phyloP scores from a whole-genome alignment of 1,140 invertebrate genomes.

The Macrostomum lignano region DNA sequence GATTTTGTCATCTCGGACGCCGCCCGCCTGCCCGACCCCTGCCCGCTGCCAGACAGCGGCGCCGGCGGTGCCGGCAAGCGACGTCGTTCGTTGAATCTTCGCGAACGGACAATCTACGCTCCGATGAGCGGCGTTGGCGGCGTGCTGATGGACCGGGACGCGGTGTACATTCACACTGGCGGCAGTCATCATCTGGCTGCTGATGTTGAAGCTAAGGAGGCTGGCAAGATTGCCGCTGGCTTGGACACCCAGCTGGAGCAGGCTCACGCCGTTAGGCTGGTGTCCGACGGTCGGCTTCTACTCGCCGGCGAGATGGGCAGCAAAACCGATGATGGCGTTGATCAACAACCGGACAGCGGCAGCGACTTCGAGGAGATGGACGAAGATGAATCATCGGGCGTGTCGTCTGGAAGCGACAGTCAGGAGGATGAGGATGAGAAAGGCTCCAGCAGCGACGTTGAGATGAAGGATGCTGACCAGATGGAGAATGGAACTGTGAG shows the following conservation, averaged over 20 bases:
- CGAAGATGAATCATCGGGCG: constrained; percentile 7
- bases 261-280: no score
- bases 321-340: constrained; percentile 14
- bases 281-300: no score
- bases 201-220: no score
- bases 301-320: constrained; percentile 4
- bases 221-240: no score
- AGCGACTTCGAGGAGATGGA: background rate
- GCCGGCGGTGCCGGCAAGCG: constrained; percentile 33
- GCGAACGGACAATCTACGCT: constrained; percentile 69
- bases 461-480: constrained; percentile 10
- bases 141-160: constrained; percentile 58
- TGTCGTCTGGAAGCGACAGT: constrained; percentile 7
- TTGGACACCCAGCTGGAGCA: no score
- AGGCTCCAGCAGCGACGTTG: no score
- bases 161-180: constrained; percentile 1
- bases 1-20: constrained; percentile 56
- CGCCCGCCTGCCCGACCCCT: constrained; percentile 60
- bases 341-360: constrained; percentile 11
- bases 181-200: constrained; percentile 3
- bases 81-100: constrained; percentile 16
- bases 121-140: constrained; percentile 94
- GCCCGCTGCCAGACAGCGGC: constrained; percentile 58
- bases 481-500: no score
- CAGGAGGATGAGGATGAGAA: constrained; percentile 10